Evolutionary conservation across 2,797 vertebrate species (phyloP), one percentile per base, ranked within the genome.

Genomic region (Phoebastria nigripes): DNA sequence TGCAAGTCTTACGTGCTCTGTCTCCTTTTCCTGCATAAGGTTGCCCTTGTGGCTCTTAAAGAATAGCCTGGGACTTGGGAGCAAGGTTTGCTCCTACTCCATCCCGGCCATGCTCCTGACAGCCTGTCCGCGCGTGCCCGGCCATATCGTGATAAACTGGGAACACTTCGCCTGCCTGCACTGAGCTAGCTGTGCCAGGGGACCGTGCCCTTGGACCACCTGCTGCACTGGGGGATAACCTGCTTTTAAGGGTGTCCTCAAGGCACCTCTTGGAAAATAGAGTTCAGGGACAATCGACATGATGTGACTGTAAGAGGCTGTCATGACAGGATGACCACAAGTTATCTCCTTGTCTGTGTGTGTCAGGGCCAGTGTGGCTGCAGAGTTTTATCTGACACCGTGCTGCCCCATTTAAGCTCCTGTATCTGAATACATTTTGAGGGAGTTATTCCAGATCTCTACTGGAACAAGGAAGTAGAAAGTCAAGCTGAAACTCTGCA

Each of bases 281-380:
- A 5, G 12, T 1, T 31, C 28, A 39, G 74, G 16, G 61, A 7
- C 62, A 8, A 6, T 3, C 19, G 9, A 3, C 2, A 1, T 2
- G 31, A 3, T n/a, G 77, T 15, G 44, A 3, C 46, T 10, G 31
- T 12, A 6, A n/a, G 61, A 52, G 49, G 44, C 37, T 71, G 46
- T 7, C 39, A 33, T 15, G 62, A 2, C 62, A 49, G 51, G 28
- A 20, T 3, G 31, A 62, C 49, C 67, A 7, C 51, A 4, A 54
- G 5, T 66, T 10, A 33, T 5, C 26, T 56, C 44, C 42, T 6
- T 41, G 20, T 28, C 46, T 18, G 24, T 14, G 26, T 67, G 79
- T 35, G 16, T 18, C 29, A 19, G 54, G 35, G 56, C 71, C 2
- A 4, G 44, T 1, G 1, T 2, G 3, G 28, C 78, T 52, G 39